Evolutionary conservation across 2,113 vertebrate species (phyloP), one percentile per base, ranked within the genome.

Genomic region (Mastomys coucha): DNA sequence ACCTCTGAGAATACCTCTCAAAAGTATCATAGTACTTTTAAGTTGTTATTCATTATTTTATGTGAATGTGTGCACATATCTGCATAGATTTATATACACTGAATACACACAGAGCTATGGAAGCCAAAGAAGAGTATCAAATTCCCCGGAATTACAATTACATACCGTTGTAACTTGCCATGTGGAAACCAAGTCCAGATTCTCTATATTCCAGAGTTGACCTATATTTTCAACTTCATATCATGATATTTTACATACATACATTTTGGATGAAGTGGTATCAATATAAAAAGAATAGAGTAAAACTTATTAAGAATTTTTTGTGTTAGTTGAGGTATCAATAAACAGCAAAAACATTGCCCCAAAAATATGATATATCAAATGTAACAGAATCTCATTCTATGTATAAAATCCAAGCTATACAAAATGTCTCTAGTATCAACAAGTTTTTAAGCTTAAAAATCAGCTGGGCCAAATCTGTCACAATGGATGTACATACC

Each of bases 311-410:
- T 31, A 86, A 91, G 49, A 87, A 93, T 31, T 76, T 76, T 80
- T 73, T 53, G 1, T 26, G 11, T 70, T 70, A 84, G 14, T 86
- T 87, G 81, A 94, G 17, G 17, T 4, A 36, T 19, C 33, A 87
- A 69, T 51, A 67, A 94, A 80, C 60, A 75, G 0, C 16, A 95
- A 22, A 39, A 81, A n/a, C 9, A 53, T 63, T 58, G 92, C 49
- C 17, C n/a, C n/a, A 31, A 88, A 92, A 87, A 16, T 67, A 65
- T 53, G 11, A 28, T 81, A 14, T 12, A 11, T 77, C 33, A 87
- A 94, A 51, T 19, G 89, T 36, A 93, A 60, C 9, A 82, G 58
- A 88, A 88, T 10, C 84, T 93, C 49, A 39, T 63, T 95, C 26
- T 58, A 95, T 45, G 2, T 63, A 33, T 53, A 91, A 81, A 93